These are phyloP conservation scores for Gymnarchus niloticus DNA, from an alignment of 2,113 vertebrate species.

Conservation along the genomic window DNA sequence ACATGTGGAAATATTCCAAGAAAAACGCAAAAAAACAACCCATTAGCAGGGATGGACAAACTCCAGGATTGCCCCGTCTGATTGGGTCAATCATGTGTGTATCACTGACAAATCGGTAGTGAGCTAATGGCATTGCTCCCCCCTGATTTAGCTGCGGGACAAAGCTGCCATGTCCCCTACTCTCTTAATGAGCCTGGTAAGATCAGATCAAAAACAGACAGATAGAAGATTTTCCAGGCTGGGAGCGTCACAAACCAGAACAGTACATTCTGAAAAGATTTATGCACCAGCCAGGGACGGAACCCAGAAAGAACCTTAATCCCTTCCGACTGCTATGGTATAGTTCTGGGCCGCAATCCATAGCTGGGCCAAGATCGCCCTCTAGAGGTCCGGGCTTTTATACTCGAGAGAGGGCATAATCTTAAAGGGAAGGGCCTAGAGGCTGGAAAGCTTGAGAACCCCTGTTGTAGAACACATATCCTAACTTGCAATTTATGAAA, in stretches of 20 bases:
- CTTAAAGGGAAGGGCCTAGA: too few relatives aligned
- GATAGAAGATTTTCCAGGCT: not conserved
- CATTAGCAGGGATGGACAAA: not conserved
- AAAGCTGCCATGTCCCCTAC: not conserved
- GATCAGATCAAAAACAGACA: constrained; percentile 10
- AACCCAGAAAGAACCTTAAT: not conserved
- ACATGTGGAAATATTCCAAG: not conserved
- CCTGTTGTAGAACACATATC: too few relatives aligned
- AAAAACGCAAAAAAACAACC: not conserved
- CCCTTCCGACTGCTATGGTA: not conserved
- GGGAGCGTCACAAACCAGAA: not conserved
- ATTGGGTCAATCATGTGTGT: not conserved
- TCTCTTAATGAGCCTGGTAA: not conserved
- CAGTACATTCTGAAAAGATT: not conserved
- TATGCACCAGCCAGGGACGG: not conserved
- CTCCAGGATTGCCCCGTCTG: not conserved
- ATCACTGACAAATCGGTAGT: not conserved
- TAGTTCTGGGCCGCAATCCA: not conserved
- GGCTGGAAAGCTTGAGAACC: too few relatives aligned
- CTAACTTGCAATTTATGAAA: not conserved
- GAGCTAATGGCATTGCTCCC: not conserved
- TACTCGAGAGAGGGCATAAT: too few relatives aligned
- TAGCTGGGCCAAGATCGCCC: too few relatives aligned
- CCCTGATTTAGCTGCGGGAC: not conserved
- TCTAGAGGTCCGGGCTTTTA: too few relatives aligned